Conservation (phyloP, 2,888 invertebrate genomes). For the Orthosia gothica region DNA sequence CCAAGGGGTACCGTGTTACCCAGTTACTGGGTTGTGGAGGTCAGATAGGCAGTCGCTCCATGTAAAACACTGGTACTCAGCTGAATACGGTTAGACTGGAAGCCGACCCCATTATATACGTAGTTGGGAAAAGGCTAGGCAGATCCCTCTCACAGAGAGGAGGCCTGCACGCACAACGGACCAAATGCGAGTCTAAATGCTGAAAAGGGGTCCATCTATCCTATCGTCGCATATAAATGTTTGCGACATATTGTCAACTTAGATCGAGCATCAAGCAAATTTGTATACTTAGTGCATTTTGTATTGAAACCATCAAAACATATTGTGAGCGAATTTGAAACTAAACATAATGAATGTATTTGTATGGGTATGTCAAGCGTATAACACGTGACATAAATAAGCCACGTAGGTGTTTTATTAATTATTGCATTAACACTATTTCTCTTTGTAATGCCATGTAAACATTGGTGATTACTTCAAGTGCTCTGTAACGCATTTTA, state of each 20-base stretch:
- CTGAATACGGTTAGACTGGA: too few relatives aligned
- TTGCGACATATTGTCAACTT: neutral
- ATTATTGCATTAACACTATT: neutral
- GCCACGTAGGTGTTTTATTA: neutral
- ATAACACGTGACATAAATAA: conserved; percentile 3
- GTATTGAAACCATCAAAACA: neutral
- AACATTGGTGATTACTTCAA: neutral
- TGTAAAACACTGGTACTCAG: too few relatives aligned
- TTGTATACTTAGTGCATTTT: neutral
- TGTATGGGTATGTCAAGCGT: neutral
- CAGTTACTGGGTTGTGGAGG: too few relatives aligned
- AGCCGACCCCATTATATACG: too few relatives aligned
- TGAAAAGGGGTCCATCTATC: too few relatives aligned
- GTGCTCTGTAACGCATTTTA: too few relatives aligned
- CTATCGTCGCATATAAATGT: neutral
- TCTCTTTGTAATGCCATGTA: neutral
- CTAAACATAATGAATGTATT: conserved; percentile 6
- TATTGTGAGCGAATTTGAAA: neutral
- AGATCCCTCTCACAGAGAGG: too few relatives aligned
- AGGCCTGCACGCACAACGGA: too few relatives aligned
- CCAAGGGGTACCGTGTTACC: too few relatives aligned
- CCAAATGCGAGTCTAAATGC: too few relatives aligned
- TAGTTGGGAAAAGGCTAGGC: too few relatives aligned
- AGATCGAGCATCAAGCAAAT: neutral
- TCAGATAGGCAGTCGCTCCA: too few relatives aligned